phyloP scores from a whole-genome alignment of 2,113 vertebrate species.

The Anhinga rufa region DNA sequence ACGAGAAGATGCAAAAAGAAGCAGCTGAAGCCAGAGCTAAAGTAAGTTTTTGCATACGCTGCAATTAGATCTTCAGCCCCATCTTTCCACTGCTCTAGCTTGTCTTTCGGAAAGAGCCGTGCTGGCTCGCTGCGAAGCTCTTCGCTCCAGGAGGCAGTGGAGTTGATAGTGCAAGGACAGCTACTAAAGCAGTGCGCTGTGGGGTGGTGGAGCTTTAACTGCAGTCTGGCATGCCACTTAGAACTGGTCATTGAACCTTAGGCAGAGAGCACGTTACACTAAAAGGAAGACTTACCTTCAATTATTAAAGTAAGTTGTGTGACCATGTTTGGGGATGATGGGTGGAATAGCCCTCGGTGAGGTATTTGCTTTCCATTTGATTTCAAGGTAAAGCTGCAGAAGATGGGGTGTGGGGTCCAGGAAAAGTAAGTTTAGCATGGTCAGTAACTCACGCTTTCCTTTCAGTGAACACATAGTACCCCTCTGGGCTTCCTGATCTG shows the following conservation, averaged over 20 bases:
- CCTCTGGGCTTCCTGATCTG: neutral
- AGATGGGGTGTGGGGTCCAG: neutral
- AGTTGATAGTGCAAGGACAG: neutral
- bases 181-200: too few relatives aligned
- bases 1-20: conserved; percentile 70
- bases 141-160: neutral
- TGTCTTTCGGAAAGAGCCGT: neutral
- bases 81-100: neutral
- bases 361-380: neutral
- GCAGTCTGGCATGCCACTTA: neutral
- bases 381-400: neutral
- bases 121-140: neutral
- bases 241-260: neutral
- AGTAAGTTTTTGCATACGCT: conserved; percentile 53
- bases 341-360: neutral
- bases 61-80: neutral
- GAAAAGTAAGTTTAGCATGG: neutral
- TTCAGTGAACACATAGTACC: neutral
- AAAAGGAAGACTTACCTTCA: neutral
- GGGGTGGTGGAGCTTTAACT: neutral
- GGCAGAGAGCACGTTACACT: neutral
- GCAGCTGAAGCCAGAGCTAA: conserved; percentile 70
- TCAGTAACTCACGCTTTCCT: neutral
- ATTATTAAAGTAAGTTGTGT: neutral
- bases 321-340: neutral